Percentiles rank a stretch among this genome's conserved stretches.
These are phyloP conservation scores for Dipodomys spectabilis DNA, from an alignment of 2,113 vertebrate genomes.

Conservation along the genomic window DNA sequence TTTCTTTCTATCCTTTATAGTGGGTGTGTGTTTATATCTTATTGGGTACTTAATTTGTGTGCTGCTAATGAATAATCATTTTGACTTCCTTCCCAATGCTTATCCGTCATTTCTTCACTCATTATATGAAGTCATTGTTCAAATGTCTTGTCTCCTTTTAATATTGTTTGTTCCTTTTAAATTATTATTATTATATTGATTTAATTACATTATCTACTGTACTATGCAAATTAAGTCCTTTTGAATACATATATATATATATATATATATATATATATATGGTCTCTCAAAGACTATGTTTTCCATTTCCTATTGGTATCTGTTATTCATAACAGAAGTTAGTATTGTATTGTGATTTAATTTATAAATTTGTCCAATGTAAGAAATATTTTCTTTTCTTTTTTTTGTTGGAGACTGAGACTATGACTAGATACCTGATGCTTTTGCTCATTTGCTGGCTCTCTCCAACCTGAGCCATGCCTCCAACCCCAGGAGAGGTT, in stretches of 20 bases:
- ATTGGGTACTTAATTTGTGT: background rate
- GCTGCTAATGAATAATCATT: background rate
- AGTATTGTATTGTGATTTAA: background rate
- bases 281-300: background rate
- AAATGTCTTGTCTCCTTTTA: background rate
- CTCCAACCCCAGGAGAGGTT: background rate
- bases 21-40: background rate
- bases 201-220: too few relatives aligned
- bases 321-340: background rate
- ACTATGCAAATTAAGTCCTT: background rate
- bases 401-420: too few relatives aligned
- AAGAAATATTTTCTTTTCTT: background rate
- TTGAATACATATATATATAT: background rate
- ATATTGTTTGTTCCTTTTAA: background rate
- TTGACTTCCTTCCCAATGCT: background rate
- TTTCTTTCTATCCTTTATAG: background rate
- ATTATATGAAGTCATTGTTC: background rate
- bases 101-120: background rate
- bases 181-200: background rate
- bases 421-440: too few relatives aligned
- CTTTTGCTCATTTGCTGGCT: too few relatives aligned
- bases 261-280: background rate
- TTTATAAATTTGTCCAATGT: background rate
- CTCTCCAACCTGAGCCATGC: background rate
- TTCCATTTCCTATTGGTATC: background rate